phyloP scores from a whole-genome alignment of 2,113 vertebrate genomes.

The Elanoides forficatus region DNA sequence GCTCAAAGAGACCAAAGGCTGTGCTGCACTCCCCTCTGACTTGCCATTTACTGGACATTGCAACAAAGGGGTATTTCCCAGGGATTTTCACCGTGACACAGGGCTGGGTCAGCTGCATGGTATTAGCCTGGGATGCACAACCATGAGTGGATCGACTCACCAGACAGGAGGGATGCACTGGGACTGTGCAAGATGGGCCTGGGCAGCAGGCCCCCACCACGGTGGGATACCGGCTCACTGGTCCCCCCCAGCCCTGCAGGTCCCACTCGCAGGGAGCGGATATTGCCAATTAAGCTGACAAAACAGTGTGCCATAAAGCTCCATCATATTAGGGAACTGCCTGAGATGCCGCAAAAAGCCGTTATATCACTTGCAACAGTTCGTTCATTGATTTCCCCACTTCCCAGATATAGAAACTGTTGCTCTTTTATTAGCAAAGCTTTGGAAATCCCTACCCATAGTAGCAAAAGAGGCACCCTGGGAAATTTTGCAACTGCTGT shows the following conservation, averaged over 20 bases:
- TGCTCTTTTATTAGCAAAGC: slow-evolving; percentile 24
- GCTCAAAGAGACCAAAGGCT: background rate
- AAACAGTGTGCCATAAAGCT: background rate
- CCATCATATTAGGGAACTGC: background rate
- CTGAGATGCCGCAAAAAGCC: background rate
- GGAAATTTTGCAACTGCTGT: slow-evolving; percentile 19
- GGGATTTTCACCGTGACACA: accelerated
- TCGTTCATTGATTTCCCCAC: slow-evolving; percentile 34
- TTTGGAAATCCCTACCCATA: slow-evolving; percentile 9
- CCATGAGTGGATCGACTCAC: accelerated
- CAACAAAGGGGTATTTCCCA: background rate
- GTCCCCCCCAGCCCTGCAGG: background rate
- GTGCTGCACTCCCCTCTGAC: background rate
- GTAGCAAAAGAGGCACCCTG: background rate
- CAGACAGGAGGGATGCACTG: background rate
- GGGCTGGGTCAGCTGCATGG: background rate
- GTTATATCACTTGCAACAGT: slow-evolving; percentile 10
- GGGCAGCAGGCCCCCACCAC: background rate
- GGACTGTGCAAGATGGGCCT: background rate
- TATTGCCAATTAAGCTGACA: background rate
- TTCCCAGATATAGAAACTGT: background rate
- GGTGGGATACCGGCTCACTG: accelerated
- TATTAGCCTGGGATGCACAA: background rate
- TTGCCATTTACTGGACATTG: too few species aligned
- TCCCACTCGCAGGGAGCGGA: background rate